Evolutionary conservation across 2,113 vertebrate species (phyloP), one percentile per base, ranked within the genome.

Genomic region (Turnix velox): DNA sequence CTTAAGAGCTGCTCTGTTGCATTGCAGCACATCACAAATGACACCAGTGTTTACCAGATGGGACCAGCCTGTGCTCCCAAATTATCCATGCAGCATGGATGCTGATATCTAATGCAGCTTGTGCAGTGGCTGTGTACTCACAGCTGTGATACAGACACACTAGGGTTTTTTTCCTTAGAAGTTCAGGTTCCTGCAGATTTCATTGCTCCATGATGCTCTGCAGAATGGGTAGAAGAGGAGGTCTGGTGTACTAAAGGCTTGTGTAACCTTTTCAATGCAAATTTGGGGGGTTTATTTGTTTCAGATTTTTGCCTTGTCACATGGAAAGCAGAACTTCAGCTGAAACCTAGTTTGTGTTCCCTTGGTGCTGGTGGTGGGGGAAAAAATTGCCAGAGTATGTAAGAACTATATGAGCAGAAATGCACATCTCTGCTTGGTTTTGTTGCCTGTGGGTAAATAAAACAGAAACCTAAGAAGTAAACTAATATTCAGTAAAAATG

Each of bases 401-500:
- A 40, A 88, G 81, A 91, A 42, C 33, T 49, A 6, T 82, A 30
- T 61, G 22, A 51, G 37, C 14, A 42, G 63, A 58, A 79, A 75
- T 73, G 63, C 33, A 35, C 7, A 69, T 77, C 24, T 33, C 25
- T 35, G 30, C 69, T 66, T 93, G 46, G 48, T 96, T 91, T 78
- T 91, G 48, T 69, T 93, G 71, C 72, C 31, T 51, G 65, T 83
- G 33, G 92, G 66, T 87, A 89, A 80, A 63, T 81, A 89, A 57
- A 85, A 83, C 20, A 62, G 91, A 92, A 96, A 90, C 59, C 78
- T 72, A 59, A 92, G 77, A 67, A 77, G 57, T 92, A 95, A 95
- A 91, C 39, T 72, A 87, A 92, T 77, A 88, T 93, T 96, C 90
- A 91, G 78, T 73, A 65, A 91, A 91, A 93, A 73, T 73, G 75